phyloP scores from a whole-genome alignment of 2,797 vertebrate genomes.

The Clarias laeviceps region DNA sequence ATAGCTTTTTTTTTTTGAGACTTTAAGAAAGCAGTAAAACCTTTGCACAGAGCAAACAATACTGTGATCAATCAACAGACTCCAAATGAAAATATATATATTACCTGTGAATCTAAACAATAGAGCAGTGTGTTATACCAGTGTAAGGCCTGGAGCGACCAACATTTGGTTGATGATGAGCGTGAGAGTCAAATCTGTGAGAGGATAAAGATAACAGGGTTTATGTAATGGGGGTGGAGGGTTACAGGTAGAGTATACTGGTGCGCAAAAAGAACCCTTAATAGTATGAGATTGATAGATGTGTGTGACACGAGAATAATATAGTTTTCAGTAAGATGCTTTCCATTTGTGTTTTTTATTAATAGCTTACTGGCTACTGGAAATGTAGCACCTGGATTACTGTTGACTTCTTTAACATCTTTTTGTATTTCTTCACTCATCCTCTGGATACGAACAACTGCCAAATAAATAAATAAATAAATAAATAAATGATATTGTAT shows the following conservation, averaged over 20 bases:
- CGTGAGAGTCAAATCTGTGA: conserved; percentile 17
- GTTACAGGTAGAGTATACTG: neutral
- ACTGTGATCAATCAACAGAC: conserved; percentile 3
- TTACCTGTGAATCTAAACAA: conserved; percentile 23
- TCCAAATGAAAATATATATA: neutral
- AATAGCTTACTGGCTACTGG: neutral
- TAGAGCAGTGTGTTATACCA: conserved; percentile 9
- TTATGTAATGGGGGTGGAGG: neutral
- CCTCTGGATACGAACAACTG: neutral
- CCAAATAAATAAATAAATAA: neutral
- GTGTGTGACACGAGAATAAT: neutral
- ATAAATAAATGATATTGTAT: neutral
- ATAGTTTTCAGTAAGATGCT: neutral
- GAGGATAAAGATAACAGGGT: neutral
- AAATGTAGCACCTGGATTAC: neutral
- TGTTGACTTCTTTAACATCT: neutral
- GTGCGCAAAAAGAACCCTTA: neutral
- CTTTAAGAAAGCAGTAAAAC: conserved; percentile 1
- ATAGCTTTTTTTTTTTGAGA: conserved; percentile 20
- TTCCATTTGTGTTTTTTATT: neutral
- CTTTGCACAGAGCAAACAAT: conserved; percentile 5
- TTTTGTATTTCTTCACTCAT: neutral
- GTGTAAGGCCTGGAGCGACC: conserved; percentile 15
- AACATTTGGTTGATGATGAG: conserved; percentile 34
- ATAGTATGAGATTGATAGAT: conserved; percentile 5